Base-by-base conservation (phyloP, 2,888 invertebrate species). In the Rhagophthalmus giganteus region DNA sequence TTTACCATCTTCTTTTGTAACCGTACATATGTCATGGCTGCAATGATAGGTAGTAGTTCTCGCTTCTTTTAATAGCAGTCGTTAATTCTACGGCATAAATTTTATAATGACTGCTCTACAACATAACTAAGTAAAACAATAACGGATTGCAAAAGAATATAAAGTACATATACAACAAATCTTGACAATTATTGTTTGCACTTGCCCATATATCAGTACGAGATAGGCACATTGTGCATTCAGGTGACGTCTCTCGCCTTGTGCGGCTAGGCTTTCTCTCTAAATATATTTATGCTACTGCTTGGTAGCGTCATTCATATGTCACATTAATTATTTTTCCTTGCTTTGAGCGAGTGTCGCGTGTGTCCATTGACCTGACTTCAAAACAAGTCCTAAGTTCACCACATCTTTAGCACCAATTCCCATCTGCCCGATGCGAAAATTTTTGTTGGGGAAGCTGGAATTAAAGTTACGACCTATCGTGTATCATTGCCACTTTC, bases 231-330 rank as follows among this genome's bases (percentile, higher is more conserved):
- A 55, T 44, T 52, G 39, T 52, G 52, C 52, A 55, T 55, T 48
- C 52, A 55, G 34, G 44, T 46, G 52, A 52, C 39, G 44, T 55
- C 41, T 40, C 47, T 52, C 52, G 47, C 51, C 50, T 53, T 48
- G 53, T 53, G 47, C 41, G 47, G 47, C 37, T 47, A 39, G 31
- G 52, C 52, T 47, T 50, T 52, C 53, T 50, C 50, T 51, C 50
- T 56, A 53, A 55, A 51, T 58, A 51, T 54, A 54, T 50, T 50
- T 57, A 52, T 52, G 49, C 55, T 49, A 55, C 49, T 52, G 55
- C 51, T 44, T 53, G 40, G 53, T 57, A 53, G 56, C 59, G 52
- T 57, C 56, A 57, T 59, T 59, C 59, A 57, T 59, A 59, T 59
- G 59, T 50, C 59, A 57, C 59, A 57, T 59, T 57, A 46, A 57